Conservation (phyloP, 2,797 vertebrate genomes). For the Squalus acanthias region DNA sequence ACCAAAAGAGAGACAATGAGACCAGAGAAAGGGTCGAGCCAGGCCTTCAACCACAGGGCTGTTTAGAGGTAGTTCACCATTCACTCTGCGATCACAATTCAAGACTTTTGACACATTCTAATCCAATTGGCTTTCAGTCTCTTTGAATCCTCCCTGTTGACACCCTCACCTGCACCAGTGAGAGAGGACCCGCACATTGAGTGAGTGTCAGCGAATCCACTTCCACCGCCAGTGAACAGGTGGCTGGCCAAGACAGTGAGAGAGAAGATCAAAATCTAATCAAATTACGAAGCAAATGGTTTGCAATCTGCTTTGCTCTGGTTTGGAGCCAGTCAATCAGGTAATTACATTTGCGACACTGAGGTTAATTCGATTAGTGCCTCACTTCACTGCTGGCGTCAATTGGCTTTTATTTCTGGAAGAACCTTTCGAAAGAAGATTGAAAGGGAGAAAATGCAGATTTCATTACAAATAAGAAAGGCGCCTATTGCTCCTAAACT, state of each 20-base stretch:
- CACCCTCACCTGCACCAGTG: neutral
- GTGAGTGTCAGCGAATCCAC: neutral
- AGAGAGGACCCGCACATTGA: neutral
- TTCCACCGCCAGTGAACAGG: neutral
- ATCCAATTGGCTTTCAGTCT: neutral
- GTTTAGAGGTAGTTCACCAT: neutral
- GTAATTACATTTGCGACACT: slow-evolving; percentile 16
- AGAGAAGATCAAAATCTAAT: slow-evolving; percentile 1
- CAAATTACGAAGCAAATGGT: slow-evolving; percentile 27
- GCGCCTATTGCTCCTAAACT: neutral
- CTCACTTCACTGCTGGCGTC: neutral
- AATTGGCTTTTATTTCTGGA: neutral
- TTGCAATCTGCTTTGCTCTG: slow-evolving; percentile 14
- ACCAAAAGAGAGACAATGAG: neutral
- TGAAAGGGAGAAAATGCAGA: neutral
- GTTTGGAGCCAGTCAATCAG: neutral
- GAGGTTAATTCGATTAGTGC: slow-evolving; percentile 25
- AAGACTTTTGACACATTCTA: neutral
- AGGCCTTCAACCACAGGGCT: neutral
- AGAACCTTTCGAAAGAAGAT: neutral
- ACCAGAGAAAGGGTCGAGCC: neutral
- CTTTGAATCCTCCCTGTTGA: neutral
- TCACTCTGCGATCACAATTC: neutral
- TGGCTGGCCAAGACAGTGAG: neutral
- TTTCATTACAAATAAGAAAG: slow-evolving; percentile 7